These are phyloP conservation scores for Amblyornis subalaris DNA, from an alignment of 2,113 vertebrate genomes.

Conservation along the genomic window DNA sequence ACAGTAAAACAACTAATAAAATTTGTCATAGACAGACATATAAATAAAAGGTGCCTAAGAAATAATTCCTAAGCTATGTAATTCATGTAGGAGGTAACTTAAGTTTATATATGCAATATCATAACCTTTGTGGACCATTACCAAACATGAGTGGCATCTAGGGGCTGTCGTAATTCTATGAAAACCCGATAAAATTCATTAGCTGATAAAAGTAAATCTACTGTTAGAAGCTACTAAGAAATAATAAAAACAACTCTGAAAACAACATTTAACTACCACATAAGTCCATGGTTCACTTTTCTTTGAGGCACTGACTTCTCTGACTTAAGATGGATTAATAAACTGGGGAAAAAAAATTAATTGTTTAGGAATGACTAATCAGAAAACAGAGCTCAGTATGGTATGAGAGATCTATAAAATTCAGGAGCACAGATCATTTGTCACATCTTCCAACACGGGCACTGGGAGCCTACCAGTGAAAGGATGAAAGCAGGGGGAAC, in stretches of 20 bases:
- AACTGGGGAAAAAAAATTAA: accelerated
- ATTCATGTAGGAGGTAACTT: not conserved
- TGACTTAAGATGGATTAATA: not conserved
- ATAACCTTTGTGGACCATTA: not conserved
- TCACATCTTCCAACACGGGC: no score
- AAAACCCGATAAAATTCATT: not conserved
- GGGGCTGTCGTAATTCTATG: not conserved
- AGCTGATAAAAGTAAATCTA: not conserved
- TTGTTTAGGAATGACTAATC: not conserved
- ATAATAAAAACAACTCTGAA: not conserved
- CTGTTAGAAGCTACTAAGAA: not conserved
- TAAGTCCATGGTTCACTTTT: not conserved
- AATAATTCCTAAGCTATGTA: not conserved
- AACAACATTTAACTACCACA: not conserved
- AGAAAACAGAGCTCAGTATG: not conserved
- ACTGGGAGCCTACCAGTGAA: not conserved
- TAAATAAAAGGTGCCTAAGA: not conserved
- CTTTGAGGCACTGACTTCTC: not conserved
- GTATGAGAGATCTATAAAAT: not conserved
- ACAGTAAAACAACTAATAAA: not conserved
- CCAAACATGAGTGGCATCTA: not conserved
- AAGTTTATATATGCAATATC: not conserved
- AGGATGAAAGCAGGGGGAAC: not conserved
- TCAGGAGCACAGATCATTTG: not conserved
- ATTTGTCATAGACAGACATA: not conserved